Conservation (phyloP, 1,140 invertebrate species). For the Chironomus tepperi region DNA sequence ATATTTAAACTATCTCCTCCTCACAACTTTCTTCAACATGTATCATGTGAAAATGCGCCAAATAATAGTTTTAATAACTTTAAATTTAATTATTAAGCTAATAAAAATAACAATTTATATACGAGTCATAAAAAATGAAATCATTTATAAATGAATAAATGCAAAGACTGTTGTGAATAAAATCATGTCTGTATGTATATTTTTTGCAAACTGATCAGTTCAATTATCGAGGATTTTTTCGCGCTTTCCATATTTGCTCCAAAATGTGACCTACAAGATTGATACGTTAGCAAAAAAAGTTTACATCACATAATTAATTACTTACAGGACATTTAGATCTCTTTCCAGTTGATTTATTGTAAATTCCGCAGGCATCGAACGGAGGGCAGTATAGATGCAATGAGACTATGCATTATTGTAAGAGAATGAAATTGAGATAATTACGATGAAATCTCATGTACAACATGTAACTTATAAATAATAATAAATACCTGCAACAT, state of each 20-base stretch:
- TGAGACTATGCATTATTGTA: constrained; percentile 41
- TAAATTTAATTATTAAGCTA: not conserved
- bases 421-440: not conserved
- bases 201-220: not conserved
- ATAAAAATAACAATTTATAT: constrained; percentile 24
- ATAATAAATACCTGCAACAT: constrained; percentile 56
- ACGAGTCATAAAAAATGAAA: not conserved
- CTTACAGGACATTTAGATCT: constrained; percentile 44
- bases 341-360: constrained; percentile 78
- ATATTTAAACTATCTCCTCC: no score
- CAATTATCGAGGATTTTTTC: constrained; percentile 37
- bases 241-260: constrained; percentile 73
- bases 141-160: not conserved
- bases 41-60: constrained; percentile 6
- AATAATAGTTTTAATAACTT: not conserved
- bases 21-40: not conserved
- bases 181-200: no score
- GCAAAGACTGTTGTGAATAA: not conserved
- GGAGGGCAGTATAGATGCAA: constrained; percentile 96
- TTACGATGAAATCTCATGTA: no score
- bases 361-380: constrained; percentile 78
- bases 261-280: constrained; percentile 67
- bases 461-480: no score
- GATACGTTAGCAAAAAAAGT: not conserved
- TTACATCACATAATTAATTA: not conserved